phyloP scores from a whole-genome alignment of 2,113 vertebrate genomes.

The Tretioscincus oriximinensis region DNA sequence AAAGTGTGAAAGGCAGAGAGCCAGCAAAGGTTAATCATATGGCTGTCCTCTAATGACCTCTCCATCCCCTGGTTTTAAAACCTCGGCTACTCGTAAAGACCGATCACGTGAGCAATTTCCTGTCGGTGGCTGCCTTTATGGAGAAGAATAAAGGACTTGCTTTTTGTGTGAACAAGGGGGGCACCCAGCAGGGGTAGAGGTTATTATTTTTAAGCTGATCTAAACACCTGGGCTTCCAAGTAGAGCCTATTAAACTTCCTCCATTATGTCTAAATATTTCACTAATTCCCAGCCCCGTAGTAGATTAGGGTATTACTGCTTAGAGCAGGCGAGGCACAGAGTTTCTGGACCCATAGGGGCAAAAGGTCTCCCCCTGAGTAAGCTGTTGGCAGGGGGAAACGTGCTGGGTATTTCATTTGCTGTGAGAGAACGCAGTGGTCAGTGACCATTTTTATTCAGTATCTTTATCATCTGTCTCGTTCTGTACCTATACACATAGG shows the following conservation, averaged over 20 bases:
- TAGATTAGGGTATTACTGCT: slow-evolving; percentile 72
- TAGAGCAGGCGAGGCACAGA: slow-evolving; percentile 61
- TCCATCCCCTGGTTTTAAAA: slow-evolving; percentile 78
- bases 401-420: background rate
- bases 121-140: slow-evolving; percentile 84
- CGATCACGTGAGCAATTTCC: slow-evolving; percentile 91
- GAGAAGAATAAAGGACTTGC: slow-evolving; percentile 81
- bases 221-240: slow-evolving; percentile 85
- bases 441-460: slow-evolving; percentile 5
- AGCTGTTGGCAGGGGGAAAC: background rate
- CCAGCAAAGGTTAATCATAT: slow-evolving; percentile 86
- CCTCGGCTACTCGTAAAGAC: slow-evolving; percentile 83
- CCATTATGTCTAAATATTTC: slow-evolving; percentile 84
- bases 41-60: slow-evolving; percentile 84
- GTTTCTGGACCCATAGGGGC: slow-evolving; percentile 37
- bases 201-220: slow-evolving; percentile 89
- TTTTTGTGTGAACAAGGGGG: slow-evolving; percentile 81
- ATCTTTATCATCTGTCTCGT: background rate
- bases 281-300: slow-evolving; percentile 74
- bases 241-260: slow-evolving; percentile 81
- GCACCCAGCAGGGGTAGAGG: slow-evolving; percentile 77
- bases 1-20: slow-evolving; percentile 84
- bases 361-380: slow-evolving; percentile 23
- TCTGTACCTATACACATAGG: background rate
- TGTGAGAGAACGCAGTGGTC: slow-evolving; percentile 26